phyloP scores from a whole-genome alignment of 2,113 vertebrate species.

The Pithys albifrons region DNA sequence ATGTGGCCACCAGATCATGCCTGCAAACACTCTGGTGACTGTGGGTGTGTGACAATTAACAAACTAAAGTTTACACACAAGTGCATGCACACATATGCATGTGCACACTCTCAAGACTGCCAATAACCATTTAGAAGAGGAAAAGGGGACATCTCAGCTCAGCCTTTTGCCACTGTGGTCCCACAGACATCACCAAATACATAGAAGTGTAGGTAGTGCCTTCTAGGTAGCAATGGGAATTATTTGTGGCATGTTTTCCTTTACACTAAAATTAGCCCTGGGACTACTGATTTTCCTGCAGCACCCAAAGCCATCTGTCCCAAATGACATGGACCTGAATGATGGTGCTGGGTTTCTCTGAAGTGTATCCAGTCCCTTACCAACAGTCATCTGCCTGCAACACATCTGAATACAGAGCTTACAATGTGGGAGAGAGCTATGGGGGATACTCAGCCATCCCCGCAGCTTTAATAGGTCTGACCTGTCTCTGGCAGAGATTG shows the following conservation, averaged over 20 bases:
- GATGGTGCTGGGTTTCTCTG: not conserved
- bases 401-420: not conserved
- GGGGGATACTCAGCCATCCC: not conserved
- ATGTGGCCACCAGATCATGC: not conserved
- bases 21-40: not conserved
- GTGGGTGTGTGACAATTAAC: not conserved
- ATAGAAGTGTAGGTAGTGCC: not conserved
- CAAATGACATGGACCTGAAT: not conserved
- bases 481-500: not conserved
- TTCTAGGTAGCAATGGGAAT: not conserved
- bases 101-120: not conserved
- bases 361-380: not conserved
- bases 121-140: not conserved
- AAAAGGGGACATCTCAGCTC: not conserved
- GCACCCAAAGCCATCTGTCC: not conserved
- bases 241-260: not conserved
- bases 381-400: not conserved
- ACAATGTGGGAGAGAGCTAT: accelerated
- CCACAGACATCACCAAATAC: not conserved
- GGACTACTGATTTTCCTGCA: not conserved
- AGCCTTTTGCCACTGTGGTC: not conserved
- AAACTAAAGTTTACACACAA: not conserved
- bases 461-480: not conserved
- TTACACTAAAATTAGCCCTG: not conserved
- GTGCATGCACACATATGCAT: accelerated